Evolutionary conservation across 2,888 invertebrate species (phyloP), one percentile per base, ranked within the genome.

Genomic region (Pachycephus smyrnensis): DNA sequence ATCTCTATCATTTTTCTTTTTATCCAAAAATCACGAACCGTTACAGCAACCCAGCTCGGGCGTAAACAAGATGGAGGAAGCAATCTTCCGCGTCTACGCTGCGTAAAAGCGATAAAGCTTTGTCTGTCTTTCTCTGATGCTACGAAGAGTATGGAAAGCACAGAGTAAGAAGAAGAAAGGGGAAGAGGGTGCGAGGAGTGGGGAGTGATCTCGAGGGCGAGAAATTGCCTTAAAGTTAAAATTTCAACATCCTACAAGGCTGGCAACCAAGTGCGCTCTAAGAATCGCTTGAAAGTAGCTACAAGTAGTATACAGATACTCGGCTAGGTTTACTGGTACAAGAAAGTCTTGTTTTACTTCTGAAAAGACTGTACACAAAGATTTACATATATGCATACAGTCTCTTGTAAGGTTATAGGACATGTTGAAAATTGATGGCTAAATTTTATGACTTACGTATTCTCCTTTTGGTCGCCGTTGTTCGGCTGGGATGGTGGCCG

Each of bases 401-500:
- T 55, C 9, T 15, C 23, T 6, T 15, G 6, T 55, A 23, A 2
- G 23, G 23, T 55, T 55, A 55, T 9, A 55, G 9, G 55, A 55
- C 55, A 55, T 55, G 23, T 1, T 55, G 9, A 23, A 55, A 23
- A 23, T 55, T 23, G 15, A 55, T 55, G 23, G 23, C 23, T 23
- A 55, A 55, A 23, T 55, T 55, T 6, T 55, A 73, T 40, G 73
- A 90, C 91, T 90, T 76, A 91, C 91, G 88, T 91, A 84, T 91
- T 91, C 83, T 91, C 91, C 82, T 91, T 91, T 76, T 91, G 91
- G 55, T 90, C 90, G 75, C 89, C 87, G 84, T 90, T 90, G 82
- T 86, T 89, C 78, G 88, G 85, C 77, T 88, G 86, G 31, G 86
- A 84, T 30, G 88, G 86, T 76, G 83, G 84, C 33, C 78, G 83